A percentile compares a stretch with the other conserved stretches of the same genome.
Conservation (phyloP, 2,797 vertebrate species). For the Neostethus bicornis region DNA sequence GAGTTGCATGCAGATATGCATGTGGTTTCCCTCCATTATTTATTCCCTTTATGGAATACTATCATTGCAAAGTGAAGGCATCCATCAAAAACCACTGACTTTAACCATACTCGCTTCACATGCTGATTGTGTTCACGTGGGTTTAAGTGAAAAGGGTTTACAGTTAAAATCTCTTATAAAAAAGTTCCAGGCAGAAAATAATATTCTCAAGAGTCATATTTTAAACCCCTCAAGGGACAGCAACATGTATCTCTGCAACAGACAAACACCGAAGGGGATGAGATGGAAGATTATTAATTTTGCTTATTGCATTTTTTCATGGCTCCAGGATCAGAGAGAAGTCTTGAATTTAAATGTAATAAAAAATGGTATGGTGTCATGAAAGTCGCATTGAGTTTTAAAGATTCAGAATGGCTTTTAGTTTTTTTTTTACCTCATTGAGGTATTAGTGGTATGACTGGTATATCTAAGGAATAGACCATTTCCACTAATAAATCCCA, state of each 20-base stretch:
- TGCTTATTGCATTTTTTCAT: conserved; percentile 80
- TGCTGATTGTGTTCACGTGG: not conserved
- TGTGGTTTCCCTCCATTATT: conserved; percentile 50
- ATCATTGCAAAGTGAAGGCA: conserved; percentile 32
- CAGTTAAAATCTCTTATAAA: conserved; percentile 45
- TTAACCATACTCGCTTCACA: conserved; percentile 19
- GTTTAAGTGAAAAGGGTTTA: conserved; percentile 15
- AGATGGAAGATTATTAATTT: conserved; percentile 78
- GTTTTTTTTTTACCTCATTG: conserved; percentile 35
- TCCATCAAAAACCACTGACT: conserved; percentile 37
- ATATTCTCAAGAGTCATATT: conserved; percentile 74
- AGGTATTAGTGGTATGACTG: not conserved
- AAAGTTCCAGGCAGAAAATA: conserved; percentile 57
- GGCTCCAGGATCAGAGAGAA: conserved; percentile 68
- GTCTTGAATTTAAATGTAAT: conserved; percentile 65
- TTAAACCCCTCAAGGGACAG: conserved; percentile 63
- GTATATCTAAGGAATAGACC: not conserved
- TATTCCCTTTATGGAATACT: conserved; percentile 8
- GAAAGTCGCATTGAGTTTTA: conserved; percentile 53
- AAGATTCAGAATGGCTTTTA: conserved; percentile 7
- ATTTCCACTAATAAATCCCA: not conserved
- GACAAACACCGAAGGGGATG: conserved; percentile 67
- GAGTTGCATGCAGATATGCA: conserved; percentile 30
- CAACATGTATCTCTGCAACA: conserved; percentile 67
- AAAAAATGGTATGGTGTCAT: conserved; percentile 60